Evolutionary conservation across 1,140 invertebrate species (phyloP), one percentile per base, ranked within the genome.

Genomic region (Saxidomus purpurata): DNA sequence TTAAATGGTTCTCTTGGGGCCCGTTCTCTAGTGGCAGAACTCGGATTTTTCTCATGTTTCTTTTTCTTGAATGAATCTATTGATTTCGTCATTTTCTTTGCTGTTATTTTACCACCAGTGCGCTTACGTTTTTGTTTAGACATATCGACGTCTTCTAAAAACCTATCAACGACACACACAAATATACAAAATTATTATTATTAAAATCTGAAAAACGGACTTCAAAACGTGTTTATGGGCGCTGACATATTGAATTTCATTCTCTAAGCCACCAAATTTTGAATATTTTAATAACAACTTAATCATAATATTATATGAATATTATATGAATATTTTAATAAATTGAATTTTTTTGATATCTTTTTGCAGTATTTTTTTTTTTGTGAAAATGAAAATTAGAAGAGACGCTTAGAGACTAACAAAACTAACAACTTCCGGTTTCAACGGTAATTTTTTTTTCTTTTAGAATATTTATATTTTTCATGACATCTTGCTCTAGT

Each of bases 181-280:
- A n/a, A n/a, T n/a, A n/a, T n/a, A n/a, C n/a, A n/a, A n/a, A n/a
- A n/a, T n/a, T n/a, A n/a, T n/a, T n/a, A n/a, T n/a, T n/a, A n/a
- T n/a, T 11, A 61, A 61, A 61, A 22, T n/a, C 8, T 6, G 4
- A 6, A 67, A 31, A 55, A 67, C 1, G 28, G 36, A 31, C 36
- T 38, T 9, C 11, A 43, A 59, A 76, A 52, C 69, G 43, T 69
- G 63, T n/a, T 38, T 63, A 81, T 89, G 87, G 81, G 87, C 77
- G 90, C 90, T 61, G 86, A 61, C 86, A 91, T 91, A 28, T 89
- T 81, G 38, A 4, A 80, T 87, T 81, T 74, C n/a, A 67, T 38
- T 86, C 61, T 79, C 76, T 79, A 59, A 55, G 3, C 34, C 36
- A 38, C 13, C 36, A 31, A 34, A 36, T 67, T 22, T 61, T 13